Percentiles rank a stretch among this genome's conserved stretches.
Conservation (phyloP, 2,888 invertebrate species). For the Perdita meconis region DNA sequence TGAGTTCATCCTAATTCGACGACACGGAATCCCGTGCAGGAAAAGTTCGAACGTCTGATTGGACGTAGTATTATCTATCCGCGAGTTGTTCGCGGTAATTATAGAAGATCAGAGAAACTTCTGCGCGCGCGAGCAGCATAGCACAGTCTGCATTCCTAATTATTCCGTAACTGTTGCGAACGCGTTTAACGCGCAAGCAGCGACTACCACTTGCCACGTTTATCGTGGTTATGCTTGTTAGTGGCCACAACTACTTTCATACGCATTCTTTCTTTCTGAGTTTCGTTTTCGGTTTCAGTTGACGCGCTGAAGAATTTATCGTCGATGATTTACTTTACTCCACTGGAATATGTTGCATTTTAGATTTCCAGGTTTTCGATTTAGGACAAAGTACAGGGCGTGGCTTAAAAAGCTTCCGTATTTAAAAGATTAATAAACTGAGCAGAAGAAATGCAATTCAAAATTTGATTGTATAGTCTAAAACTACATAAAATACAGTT, state of each 20-base stretch:
- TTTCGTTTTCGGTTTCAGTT: constrained; percentile 12
- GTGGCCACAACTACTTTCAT: constrained; percentile 34
- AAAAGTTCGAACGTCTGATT: constrained; percentile 20
- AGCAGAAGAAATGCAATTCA: too few species aligned
- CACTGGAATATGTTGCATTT: neutral
- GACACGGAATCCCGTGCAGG: neutral
- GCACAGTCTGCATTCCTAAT: constrained; percentile 29
- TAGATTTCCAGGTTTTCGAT: neutral
- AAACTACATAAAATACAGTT: too few species aligned
- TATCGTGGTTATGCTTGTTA: constrained; percentile 32
- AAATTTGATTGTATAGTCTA: too few species aligned
- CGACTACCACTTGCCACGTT: constrained; percentile 21
- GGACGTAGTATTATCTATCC: constrained; percentile 12
- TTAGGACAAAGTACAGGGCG: too few species aligned
- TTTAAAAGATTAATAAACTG: too few species aligned
- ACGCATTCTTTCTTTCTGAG: neutral
- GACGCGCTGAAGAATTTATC: constrained; percentile 8
- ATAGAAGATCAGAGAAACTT: constrained; percentile 39
- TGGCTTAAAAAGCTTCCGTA: too few species aligned
- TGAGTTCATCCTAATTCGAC: too few species aligned
- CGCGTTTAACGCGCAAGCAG: constrained; percentile 12
- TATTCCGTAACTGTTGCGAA: constrained; percentile 44
- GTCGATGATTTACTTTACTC: constrained; percentile 2
- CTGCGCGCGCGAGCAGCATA: constrained; percentile 2
- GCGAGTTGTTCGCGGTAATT: constrained; percentile 28